phyloP scores from a whole-genome alignment of 1,140 invertebrate genomes.

The Caerostris darwini region DNA sequence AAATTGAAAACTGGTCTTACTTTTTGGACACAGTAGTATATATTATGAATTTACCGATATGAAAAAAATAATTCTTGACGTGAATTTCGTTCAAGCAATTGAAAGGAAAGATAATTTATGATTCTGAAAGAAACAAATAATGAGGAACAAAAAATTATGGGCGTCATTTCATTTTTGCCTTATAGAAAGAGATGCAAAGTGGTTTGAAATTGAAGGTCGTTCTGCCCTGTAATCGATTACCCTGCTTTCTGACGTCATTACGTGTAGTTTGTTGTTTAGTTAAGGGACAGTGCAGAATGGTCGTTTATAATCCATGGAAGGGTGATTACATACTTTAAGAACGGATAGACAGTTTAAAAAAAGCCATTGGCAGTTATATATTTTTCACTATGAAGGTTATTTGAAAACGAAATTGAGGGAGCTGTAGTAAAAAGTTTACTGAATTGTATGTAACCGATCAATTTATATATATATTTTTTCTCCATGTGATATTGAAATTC shows the following conservation, averaged over 20 bases:
- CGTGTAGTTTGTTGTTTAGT: conserved; percentile 19
- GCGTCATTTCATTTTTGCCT: conserved; percentile 35
- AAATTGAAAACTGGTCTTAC: no score
- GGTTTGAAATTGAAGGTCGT: conserved; percentile 10
- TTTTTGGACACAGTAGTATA: no score
- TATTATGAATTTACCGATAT: no score
- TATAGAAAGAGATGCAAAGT: conserved; percentile 15
- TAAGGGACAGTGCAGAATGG: not conserved
- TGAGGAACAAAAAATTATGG: not conserved
- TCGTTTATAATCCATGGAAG: conserved; percentile 37
- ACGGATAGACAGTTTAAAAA: not conserved
- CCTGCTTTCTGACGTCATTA: conserved; percentile 29
- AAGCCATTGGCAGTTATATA: no score
- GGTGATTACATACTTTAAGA: not conserved
- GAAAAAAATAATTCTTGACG: no score
- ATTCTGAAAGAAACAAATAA: not conserved
- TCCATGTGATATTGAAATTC: not conserved
- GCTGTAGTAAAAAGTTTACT: not conserved
- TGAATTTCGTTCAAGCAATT: not conserved
- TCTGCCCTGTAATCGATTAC: conserved; percentile 42
- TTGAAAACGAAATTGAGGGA: not conserved
- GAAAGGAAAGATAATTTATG: not conserved
- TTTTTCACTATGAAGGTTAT: not conserved
- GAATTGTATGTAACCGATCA: no score
- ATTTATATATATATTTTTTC: not conserved